Evolutionary conservation across 92 coral and sea anemone species (phyloP), one percentile per base, ranked within the genome.

Genomic region (Palythoa grandiflora): DNA sequence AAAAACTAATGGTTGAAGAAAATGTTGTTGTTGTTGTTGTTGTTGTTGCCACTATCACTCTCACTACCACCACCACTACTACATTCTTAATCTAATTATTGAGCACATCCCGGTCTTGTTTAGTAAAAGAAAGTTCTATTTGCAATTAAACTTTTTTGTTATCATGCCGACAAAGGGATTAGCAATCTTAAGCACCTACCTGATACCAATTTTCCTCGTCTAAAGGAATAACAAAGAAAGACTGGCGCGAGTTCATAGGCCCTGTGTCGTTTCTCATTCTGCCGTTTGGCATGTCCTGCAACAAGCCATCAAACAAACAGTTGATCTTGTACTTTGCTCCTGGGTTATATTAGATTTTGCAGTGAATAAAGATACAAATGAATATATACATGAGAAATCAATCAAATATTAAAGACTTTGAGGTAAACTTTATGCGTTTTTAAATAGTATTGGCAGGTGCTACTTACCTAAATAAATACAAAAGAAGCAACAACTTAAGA

Each of bases 281-380:
- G 38, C 85, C 85, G 73, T 80, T 80, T 40, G 85, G 85, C 85
- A 80, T 80, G 59, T 80, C 85, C 85, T 80, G 74, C 60, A 51
- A 48, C 21, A 9, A 52, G 17, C 9, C 51, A 6, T 9, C 9
- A 35, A n/a, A 40, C 5, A 17, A 10, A 50, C 40, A 12, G 14
- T 17, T 21, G 38, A 39, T 38, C 21, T 21, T 13, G 9, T 37
- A 1, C 12, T 13, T 39, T 73, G 77, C n/a, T 5, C 28, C 48
- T 38, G 15, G 37, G 13, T 35, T 38, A 1, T 72, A 7, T 7
- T n/a, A n/a, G 6, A 37, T 37, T 73, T 16, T 16, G 10, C 38
- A 2, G 6, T 36, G 20, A 17, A 16, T 10, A 73, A 38, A 21
- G 15, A 28, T 28, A 28, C 28, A 73, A 73, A 38, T 1, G 1